phyloP scores from a whole-genome alignment of 2,113 vertebrate species.

The Camarhynchus parvulus region DNA sequence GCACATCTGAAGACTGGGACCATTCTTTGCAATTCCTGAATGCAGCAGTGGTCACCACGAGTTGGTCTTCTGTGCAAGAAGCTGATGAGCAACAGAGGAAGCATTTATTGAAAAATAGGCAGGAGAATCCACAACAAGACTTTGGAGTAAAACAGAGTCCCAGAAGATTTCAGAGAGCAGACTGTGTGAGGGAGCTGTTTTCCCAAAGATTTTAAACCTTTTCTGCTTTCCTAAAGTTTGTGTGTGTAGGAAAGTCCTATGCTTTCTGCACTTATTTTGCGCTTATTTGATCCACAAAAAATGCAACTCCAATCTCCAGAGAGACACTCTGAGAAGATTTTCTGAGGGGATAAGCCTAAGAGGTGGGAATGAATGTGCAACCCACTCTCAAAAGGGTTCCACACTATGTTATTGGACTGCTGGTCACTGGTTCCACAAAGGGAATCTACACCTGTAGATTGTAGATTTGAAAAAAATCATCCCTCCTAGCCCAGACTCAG shows the following conservation, averaged over 20 bases:
- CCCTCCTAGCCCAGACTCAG: neutral
- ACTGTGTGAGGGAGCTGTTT: neutral
- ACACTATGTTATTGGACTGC: too few relatives aligned
- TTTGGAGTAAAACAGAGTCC: neutral
- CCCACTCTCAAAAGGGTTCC: neutral
- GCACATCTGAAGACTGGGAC: neutral
- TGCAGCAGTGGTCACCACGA: neutral
- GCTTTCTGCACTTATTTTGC: neutral
- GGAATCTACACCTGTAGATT: too few relatives aligned
- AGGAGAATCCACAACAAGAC: neutral
- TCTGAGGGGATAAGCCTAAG: neutral
- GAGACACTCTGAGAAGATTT: neutral
- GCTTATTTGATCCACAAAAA: neutral
- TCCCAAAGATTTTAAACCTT: neutral
- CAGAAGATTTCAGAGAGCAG: neutral
- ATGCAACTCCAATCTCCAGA: neutral
- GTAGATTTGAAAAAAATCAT: neutral
- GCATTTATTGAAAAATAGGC: neutral
- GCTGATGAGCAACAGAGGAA: neutral
- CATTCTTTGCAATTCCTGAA: fast-evolving
- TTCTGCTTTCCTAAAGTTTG: neutral
- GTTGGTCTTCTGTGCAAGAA: neutral
- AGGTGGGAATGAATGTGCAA: neutral
- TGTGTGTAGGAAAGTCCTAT: neutral
- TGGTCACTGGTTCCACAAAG: neutral